Conservation (phyloP, 2,113 vertebrate species). For the Pan troglodytes region DNA sequence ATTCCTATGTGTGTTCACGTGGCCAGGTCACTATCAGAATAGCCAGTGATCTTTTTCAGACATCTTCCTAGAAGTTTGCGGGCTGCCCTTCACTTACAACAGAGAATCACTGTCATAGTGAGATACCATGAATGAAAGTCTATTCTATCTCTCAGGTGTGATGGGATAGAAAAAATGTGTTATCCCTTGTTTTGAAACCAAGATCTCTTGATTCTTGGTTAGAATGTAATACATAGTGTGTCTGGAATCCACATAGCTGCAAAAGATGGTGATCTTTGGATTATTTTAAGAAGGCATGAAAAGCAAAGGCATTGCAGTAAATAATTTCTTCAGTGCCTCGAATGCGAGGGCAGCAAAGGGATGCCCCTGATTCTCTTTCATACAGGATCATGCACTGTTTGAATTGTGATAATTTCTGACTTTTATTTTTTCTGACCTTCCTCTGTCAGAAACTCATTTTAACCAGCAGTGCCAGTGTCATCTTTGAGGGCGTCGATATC, state of each 20-base stretch:
- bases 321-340: neutral
- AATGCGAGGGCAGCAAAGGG: neutral
- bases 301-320: neutral
- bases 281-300: neutral
- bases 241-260: neutral
- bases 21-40: neutral
- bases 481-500: slow-evolving; percentile 95
- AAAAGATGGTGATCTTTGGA: neutral
- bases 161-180: neutral
- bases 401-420: neutral
- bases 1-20: neutral
- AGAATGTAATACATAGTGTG: neutral
- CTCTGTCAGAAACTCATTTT: slow-evolving; percentile 92
- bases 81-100: neutral
- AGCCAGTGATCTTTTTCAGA: neutral
- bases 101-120: neutral
- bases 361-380: neutral
- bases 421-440: neutral
- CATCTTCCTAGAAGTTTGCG: neutral
- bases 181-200: neutral
- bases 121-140: neutral
- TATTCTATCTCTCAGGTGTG: neutral
- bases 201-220: no score
- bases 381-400: neutral
- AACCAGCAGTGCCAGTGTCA: slow-evolving; percentile 97